Conservation (phyloP, 2,113 vertebrate genomes). For the Crotalus horridus region DNA sequence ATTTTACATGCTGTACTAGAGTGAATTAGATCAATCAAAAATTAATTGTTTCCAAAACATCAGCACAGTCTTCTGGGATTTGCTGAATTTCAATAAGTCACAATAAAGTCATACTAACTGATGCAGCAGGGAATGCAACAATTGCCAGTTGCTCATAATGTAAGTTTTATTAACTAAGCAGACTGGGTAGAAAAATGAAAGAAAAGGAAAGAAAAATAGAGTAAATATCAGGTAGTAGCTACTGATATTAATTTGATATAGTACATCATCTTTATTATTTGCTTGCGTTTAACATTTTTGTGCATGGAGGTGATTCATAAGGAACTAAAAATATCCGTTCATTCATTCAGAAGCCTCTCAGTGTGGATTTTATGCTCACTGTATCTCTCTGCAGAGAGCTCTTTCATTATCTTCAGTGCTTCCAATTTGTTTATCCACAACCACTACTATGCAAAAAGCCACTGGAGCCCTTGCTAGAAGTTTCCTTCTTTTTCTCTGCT, state of each 20-base stretch:
- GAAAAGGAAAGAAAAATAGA: conserved; percentile 57
- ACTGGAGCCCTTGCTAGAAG: background rate
- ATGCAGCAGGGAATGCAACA: conserved; percentile 57
- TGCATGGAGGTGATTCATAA: background rate
- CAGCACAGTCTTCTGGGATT: conserved; percentile 58
- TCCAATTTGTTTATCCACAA: background rate
- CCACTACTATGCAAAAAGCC: background rate
- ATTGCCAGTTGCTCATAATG: conserved; percentile 54
- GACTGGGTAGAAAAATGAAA: conserved; percentile 55
- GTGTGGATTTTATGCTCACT: background rate
- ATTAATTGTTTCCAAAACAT: conserved; percentile 62
- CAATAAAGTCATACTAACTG: conserved; percentile 65
- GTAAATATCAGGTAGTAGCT: conserved; percentile 54
- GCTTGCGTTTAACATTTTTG: conserved; percentile 37
- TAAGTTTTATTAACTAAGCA: conserved; percentile 52
- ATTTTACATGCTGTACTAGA: conserved; percentile 51
- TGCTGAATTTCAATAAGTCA: conserved; percentile 56
- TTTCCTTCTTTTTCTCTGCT: background rate
- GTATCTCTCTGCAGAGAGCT: background rate
- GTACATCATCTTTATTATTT: conserved; percentile 52
- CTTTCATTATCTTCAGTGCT: conserved; percentile 20
- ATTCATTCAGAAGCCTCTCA: background rate
- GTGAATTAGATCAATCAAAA: conserved; percentile 65
- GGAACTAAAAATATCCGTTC: background rate
- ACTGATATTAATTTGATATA: conserved; percentile 61